A percentile compares a stretch with the other conserved stretches of the same genome.
Conservation (phyloP, 2,797 vertebrate genomes). For the Bothrops alternatus region DNA sequence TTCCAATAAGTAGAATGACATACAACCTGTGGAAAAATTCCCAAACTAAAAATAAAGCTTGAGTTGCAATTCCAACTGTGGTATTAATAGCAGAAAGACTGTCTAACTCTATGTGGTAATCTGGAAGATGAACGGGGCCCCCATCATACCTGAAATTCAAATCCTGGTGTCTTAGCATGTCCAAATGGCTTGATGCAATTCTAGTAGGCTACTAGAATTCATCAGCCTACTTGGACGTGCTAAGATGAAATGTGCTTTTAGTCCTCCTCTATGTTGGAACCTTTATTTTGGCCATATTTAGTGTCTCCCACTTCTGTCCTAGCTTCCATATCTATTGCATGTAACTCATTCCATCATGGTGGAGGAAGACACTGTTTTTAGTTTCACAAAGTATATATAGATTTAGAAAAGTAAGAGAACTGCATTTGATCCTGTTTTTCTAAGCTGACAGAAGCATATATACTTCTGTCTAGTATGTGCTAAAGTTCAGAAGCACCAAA, state of each 20-base stretch:
- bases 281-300: neutral
- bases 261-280: slow-evolving; percentile 1
- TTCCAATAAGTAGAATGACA: neutral
- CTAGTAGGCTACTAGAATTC: neutral
- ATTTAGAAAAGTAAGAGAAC: neutral
- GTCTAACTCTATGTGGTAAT: neutral
- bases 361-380: neutral
- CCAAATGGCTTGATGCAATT: neutral
- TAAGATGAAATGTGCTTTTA: neutral
- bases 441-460: neutral
- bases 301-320: neutral
- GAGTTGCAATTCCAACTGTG: slow-evolving; percentile 37
- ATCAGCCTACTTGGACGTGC: neutral
- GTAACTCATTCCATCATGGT: neutral
- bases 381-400: neutral
- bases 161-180: neutral
- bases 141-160: neutral
- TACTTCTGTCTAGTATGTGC: neutral
- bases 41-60: slow-evolving; percentile 57
- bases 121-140: slow-evolving; percentile 43
- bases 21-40: slow-evolving; percentile 31
- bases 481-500: neutral
- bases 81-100: slow-evolving; percentile 38
- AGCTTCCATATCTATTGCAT: no score
- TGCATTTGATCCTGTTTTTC: neutral